A percentile compares a stretch with the other conserved stretches of the same genome.
phyloP scores from a whole-genome alignment of 2,797 vertebrate species.

The Darevskia mixta region DNA sequence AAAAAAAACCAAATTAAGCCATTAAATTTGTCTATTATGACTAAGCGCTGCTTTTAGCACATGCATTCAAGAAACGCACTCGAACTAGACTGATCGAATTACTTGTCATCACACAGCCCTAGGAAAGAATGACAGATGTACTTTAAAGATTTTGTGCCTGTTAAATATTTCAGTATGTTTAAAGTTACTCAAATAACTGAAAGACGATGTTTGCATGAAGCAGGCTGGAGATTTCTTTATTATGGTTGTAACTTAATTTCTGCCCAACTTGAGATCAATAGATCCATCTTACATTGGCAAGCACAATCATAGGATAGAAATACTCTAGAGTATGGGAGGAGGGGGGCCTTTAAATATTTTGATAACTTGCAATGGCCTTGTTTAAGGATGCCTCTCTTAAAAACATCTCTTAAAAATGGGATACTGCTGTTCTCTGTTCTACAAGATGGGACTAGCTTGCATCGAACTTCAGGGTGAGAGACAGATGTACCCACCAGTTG shows the following conservation, averaged over 20 bases:
- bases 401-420: background rate
- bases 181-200: constrained; percentile 42
- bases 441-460: background rate
- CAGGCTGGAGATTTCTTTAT: constrained; percentile 38
- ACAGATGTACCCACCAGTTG: background rate
- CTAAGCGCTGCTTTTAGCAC: constrained; percentile 33
- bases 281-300: constrained; percentile 42
- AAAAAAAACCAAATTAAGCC: constrained; percentile 48
- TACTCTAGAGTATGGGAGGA: background rate
- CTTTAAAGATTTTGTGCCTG: constrained; percentile 65
- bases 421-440: background rate
- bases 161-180: constrained; percentile 70
- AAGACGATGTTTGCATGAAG: constrained; percentile 42
- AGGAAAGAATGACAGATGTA: constrained; percentile 53
- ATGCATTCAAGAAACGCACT: background rate
- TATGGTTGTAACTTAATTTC: constrained; percentile 59
- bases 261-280: constrained; percentile 51
- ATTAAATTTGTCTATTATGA: constrained; percentile 35
- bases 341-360: background rate
- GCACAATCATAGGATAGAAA: background rate
- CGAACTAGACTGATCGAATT: constrained; percentile 29
- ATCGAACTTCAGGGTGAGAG: background rate
- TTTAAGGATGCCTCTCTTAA: background rate
- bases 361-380: background rate
- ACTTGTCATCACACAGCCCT: constrained; percentile 60